Base-by-base conservation (phyloP, 2,797 vertebrate species). In the Pangasius sanitwongsei region DNA sequence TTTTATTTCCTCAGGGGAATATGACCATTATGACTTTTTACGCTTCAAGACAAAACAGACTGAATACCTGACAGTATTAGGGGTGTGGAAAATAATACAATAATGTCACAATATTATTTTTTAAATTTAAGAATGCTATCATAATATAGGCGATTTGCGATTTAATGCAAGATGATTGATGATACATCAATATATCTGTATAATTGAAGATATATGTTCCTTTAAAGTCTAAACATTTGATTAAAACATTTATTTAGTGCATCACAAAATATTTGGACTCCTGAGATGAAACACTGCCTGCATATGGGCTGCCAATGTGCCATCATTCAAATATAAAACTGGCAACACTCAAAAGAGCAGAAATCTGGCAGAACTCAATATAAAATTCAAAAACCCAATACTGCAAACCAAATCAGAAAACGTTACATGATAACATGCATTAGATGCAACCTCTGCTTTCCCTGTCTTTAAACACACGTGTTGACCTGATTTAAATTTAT, bases 301-400 rank as follows among this genome's bases (percentile, higher is more conserved):
- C 23, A 16, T 83, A 83, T 44, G 12, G 59, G 16, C 57, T 61
- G 81, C 57, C 81, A 25, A 13, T 13, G 57, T 84, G 61, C 41
- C 41, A 48, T 84, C 59, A 84, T 28, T 48, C 31, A 83, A 83
- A 63, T 61, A 63, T 83, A 63, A 28, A 59, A 41, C 55, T 82
- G 80, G 57, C 57, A 83, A 83, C 80, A 83, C 9, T 28, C 23
- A 83, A 41, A 61, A 25, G 78, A 81, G 9, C n/a, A 41, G 16
- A 37, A 37, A 59, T 83, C 59, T 83, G 81, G 34, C 81, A 41
- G 34, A 28, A 34, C n/a, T 34, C 31, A 37, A 18, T 31, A 80
- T 55, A 80, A 18, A 77, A 57, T 3, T 6, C 9, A 61, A n/a
- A 44, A 48, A 63, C 23, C 50, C 23, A 44, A 48, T 1, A 59